phyloP scores from a whole-genome alignment of 2,113 vertebrate genomes.

The Suricata suricatta region DNA sequence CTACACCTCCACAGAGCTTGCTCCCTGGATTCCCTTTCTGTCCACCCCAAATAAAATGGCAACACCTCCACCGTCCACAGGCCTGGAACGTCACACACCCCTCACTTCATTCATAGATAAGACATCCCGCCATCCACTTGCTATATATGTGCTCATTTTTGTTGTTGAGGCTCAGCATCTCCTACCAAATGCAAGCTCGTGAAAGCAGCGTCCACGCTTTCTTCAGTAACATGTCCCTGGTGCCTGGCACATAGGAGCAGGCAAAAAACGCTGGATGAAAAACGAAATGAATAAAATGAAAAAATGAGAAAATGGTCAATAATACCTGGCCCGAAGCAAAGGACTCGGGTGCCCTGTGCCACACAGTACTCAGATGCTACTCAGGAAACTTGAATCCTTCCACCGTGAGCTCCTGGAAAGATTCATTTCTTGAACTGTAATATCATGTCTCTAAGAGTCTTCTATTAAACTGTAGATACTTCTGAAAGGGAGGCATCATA shows the following conservation, averaged over 20 bases:
- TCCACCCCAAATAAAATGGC: not conserved
- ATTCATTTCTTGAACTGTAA: not conserved
- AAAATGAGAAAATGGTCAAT: not conserved
- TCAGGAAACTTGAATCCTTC: not conserved
- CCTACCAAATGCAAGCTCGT: not conserved
- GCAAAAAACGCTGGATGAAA: not conserved
- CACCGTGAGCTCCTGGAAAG: not conserved
- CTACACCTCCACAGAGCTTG: not conserved
- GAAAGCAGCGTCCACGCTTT: not conserved
- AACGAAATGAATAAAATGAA: not conserved
- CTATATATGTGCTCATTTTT: not conserved
- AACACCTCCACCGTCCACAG: not conserved
- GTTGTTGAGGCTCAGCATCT: not conserved
- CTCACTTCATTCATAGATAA: not conserved
- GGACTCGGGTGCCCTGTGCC: not conserved
- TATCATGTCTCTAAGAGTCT: not conserved
- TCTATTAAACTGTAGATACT: not conserved
- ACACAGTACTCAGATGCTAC: accelerated
- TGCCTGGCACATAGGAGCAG: not conserved
- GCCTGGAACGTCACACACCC: accelerated
- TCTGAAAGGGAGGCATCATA: not conserved
- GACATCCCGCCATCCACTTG: not conserved
- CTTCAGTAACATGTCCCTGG: not conserved
- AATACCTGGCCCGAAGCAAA: not conserved
- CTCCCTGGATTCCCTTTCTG: not conserved